Conservation (phyloP, 2,797 vertebrate species). For the Pitangus sulphuratus region DNA sequence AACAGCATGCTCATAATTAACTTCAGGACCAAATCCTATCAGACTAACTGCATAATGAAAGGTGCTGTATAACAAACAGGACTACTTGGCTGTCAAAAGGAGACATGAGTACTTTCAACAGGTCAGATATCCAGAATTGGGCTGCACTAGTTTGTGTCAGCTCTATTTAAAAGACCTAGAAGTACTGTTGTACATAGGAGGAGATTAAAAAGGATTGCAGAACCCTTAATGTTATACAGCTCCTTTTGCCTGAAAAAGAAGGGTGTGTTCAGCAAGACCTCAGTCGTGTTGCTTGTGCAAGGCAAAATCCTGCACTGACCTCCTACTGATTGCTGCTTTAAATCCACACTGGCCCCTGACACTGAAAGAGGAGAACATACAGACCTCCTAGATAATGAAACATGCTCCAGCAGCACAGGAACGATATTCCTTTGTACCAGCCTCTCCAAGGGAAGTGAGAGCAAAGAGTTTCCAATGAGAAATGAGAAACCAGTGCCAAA, state of each 20-base stretch:
- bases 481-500: accelerated
- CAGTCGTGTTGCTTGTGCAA: not conserved
- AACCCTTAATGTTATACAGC: not conserved
- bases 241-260: not conserved
- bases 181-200: not conserved
- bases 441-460: not conserved
- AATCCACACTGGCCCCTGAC: not conserved
- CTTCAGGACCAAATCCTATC: not conserved
- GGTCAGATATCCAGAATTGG: not conserved
- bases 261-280: not conserved
- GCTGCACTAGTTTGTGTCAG: not conserved
- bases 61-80: not conserved
- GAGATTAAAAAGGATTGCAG: not conserved
- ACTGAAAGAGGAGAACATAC: not conserved
- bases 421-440: not conserved
- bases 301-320: not conserved
- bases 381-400: not conserved
- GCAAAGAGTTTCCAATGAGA: not conserved
- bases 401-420: not conserved
- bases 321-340: not conserved
- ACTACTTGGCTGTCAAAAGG: not conserved
- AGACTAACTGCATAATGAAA: not conserved
- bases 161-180: not conserved
- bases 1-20: not conserved
- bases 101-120: not conserved